A percentile compares a stretch with the other conserved stretches of the same genome.
Conservation (phyloP, 2,888 invertebrate genomes). For the Plusia festucae region DNA sequence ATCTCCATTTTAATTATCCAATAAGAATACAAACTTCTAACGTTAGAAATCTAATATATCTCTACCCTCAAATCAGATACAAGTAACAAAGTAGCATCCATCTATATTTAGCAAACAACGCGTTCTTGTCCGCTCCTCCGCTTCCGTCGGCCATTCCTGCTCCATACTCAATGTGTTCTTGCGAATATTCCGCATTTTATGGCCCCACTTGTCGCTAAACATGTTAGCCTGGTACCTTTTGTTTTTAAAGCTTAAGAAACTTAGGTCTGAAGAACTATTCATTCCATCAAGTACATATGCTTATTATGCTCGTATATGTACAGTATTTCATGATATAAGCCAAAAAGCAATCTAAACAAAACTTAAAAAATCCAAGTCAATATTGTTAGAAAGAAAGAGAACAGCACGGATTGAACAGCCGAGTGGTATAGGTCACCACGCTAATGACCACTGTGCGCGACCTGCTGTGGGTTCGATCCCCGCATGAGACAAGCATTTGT, state of each 20-base stretch:
- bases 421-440: too few relatives aligned
- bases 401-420: too few relatives aligned
- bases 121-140: constrained; percentile 80
- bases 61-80: constrained; percentile 49
- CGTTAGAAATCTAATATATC: background rate
- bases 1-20: background rate
- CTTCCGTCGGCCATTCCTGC: constrained; percentile 75
- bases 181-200: constrained; percentile 58
- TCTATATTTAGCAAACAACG: constrained; percentile 87
- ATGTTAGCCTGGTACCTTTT: constrained; percentile 46
- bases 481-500: too few relatives aligned
- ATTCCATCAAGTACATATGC: too few relatives aligned
- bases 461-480: too few relatives aligned
- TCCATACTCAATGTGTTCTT: constrained; percentile 56
- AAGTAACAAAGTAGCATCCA: constrained; percentile 47
- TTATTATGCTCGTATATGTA: too few relatives aligned
- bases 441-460: too few relatives aligned
- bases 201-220: constrained; percentile 56
- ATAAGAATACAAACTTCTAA: background rate
- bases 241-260: constrained; percentile 32
- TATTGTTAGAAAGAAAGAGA: too few relatives aligned
- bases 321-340: too few relatives aligned
- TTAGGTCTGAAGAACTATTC: background rate
- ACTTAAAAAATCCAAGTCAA: too few relatives aligned
- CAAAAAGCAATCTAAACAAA: too few relatives aligned